These are phyloP conservation scores for Drosophila arawakana DNA, from an alignment of 1,140 invertebrate species.

Conservation along the genomic window DNA sequence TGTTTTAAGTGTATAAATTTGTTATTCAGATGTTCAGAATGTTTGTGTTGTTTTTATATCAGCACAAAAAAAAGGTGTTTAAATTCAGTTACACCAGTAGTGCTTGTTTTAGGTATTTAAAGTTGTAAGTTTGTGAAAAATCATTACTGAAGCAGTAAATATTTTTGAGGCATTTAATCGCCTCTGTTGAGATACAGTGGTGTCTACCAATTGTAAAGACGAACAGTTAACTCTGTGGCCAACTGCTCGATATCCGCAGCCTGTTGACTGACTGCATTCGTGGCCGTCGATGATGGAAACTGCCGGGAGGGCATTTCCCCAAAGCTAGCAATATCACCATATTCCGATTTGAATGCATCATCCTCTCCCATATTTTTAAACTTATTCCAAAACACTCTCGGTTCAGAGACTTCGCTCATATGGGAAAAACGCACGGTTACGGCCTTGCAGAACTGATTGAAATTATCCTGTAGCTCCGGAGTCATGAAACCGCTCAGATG, in stretches of 20 bases:
- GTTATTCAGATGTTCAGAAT: too few species aligned
- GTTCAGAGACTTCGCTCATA: slow-evolving; percentile 74
- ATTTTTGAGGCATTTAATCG: too few species aligned
- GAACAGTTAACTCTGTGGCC: slow-evolving; percentile 66
- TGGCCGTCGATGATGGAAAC: slow-evolving; percentile 37
- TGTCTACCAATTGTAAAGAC: slow-evolving; percentile 24
- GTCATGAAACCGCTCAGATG: slow-evolving; percentile 49
- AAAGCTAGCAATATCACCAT: slow-evolving; percentile 37
- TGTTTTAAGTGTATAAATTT: too few species aligned
- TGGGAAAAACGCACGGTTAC: slow-evolving; percentile 71
- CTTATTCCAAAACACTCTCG: slow-evolving; percentile 72
- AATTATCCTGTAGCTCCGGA: slow-evolving; percentile 39
- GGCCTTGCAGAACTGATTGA: slow-evolving; percentile 65
- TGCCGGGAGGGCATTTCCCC: slow-evolving; percentile 64
- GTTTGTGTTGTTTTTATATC: too few species aligned
- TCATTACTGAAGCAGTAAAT: too few species aligned
- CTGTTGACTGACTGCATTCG: not conserved
- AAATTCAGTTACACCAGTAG: too few species aligned
- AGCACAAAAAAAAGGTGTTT: too few species aligned
- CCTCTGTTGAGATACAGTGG: not conserved
- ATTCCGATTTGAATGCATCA: slow-evolving; percentile 22
- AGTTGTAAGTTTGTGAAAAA: too few species aligned
- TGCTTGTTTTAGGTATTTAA: too few species aligned
- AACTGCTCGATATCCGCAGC: slow-evolving; percentile 51
- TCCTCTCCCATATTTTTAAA: slow-evolving; percentile 44